phyloP scores from a whole-genome alignment of 2,888 invertebrate genomes.

The Hedya salicella region DNA sequence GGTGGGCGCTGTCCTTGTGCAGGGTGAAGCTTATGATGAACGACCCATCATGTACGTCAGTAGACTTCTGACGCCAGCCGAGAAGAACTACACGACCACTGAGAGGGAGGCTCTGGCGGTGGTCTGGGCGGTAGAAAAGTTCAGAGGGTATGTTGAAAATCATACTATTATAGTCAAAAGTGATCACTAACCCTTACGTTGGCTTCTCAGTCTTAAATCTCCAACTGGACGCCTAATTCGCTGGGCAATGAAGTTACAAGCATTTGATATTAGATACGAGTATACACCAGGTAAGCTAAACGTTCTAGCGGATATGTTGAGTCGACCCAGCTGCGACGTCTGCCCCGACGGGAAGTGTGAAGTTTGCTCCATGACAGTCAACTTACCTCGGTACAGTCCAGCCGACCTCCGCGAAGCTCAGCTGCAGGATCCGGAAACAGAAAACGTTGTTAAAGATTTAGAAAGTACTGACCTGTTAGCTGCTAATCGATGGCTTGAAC shows the following conservation, averaged over 20 bases:
- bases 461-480: conserved; percentile 20
- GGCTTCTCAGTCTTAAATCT: conserved; percentile 1
- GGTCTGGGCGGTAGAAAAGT: neutral
- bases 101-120: neutral
- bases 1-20: neutral
- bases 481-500: conserved; percentile 22
- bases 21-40: neutral
- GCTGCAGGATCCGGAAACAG: conserved; percentile 13
- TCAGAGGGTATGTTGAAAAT: neutral
- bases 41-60: neutral
- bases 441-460: conserved; percentile 17
- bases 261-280: neutral
- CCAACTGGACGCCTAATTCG: conserved; percentile 1
- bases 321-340: neutral
- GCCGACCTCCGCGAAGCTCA: neutral
- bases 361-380: neutral
- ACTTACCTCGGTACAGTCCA: neutral
- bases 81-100: neutral
- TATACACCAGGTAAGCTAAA: conserved; percentile 2
- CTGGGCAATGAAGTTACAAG: conserved; percentile 11
- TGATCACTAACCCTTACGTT: neutral
- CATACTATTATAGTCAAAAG: neutral
- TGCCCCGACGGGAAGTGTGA: neutral
- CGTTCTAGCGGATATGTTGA: neutral
- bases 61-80: neutral